Base-by-base conservation (phyloP, 2,113 vertebrate genomes). In the Trogon surrucura region DNA sequence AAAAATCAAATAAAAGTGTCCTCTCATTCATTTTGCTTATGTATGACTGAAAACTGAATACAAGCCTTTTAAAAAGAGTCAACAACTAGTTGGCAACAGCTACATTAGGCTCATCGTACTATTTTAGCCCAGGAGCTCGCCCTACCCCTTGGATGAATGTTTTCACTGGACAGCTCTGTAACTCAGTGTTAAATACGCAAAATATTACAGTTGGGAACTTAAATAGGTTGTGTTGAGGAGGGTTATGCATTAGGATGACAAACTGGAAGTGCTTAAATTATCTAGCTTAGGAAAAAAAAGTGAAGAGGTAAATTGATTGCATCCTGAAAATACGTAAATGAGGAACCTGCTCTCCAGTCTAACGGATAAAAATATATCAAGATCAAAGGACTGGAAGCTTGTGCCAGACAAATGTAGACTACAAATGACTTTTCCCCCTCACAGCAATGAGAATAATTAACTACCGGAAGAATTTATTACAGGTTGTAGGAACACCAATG, bases 391-490 rank as follows among this genome's bases (percentile, higher is more conserved):
- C 25, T 90, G 58, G 47, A 78, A 94, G 71, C 45, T 91, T 51
- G 64, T 85, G 74, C 50, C 75, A 91, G 79, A 73, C 74, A 91
- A 88, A 92, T 29, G 17, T 62, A 88, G 73, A 53, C 72, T 84
- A 86, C 56, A 95, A 47, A 47, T 47, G 45, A 47, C 18, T 3
- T 7, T 5, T 9, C 13, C 29, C 32, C 65, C 27, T 36, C 41
- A 38, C 72, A 74, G 62, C 65, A 65, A 82, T 53, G 58, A 82
- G 56, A 94, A 86, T 88, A 95, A 92, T 93, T 86, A 92, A 90
- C 79, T 74, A 41, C 34, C 0, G 0, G 45, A 78, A 80, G 53
- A 89, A 92, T 81, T 86, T 81, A 48, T 86, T 47, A 64, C 54
- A 91, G 61, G 84, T 80, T 95, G 65, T 81, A 44, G 56, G 72